Conservation (phyloP, 2,888 invertebrate genomes). For the Pegoplata infirma region DNA sequence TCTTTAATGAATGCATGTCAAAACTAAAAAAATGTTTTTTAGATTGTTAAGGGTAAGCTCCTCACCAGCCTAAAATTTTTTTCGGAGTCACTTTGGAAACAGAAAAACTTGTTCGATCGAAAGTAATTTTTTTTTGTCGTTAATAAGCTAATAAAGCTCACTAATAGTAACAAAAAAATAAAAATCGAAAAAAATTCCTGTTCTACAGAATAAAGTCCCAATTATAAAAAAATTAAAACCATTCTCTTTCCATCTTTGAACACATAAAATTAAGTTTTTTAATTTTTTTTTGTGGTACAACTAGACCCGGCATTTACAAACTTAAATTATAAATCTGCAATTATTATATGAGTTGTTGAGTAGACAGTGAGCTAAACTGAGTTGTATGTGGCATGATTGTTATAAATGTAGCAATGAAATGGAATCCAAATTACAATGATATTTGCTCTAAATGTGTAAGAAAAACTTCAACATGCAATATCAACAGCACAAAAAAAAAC, state of each 20-base stretch:
- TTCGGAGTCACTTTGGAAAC: no score
- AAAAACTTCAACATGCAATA: constrained; percentile 1
- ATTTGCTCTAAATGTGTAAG: constrained; percentile 28
- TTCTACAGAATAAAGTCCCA: constrained; percentile 11
- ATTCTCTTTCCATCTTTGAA: constrained; percentile 32
- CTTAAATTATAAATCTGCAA: constrained; percentile 38
- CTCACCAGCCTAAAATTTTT: no score
- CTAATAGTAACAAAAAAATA: background rate
- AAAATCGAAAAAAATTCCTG: background rate
- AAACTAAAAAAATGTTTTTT: no score
- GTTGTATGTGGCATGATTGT: background rate
- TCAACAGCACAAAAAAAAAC: background rate
- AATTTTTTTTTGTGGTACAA: constrained; percentile 5
- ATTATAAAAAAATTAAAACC: no score
- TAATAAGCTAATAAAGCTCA: no score
- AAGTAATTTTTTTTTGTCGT: no score
- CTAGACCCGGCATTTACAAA: constrained; percentile 44
- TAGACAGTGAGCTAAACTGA: constrained; percentile 3
- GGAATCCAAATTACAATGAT: constrained; percentile 53
- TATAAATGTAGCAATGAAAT: constrained; percentile 57
- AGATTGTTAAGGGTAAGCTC: no score
- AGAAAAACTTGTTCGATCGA: no score
- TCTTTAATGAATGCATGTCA: no score
- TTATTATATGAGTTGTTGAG: background rate
- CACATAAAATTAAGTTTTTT: background rate